Base-by-base conservation (phyloP, 2,113 vertebrate genomes). In the Phalacrocorax aristotelis region DNA sequence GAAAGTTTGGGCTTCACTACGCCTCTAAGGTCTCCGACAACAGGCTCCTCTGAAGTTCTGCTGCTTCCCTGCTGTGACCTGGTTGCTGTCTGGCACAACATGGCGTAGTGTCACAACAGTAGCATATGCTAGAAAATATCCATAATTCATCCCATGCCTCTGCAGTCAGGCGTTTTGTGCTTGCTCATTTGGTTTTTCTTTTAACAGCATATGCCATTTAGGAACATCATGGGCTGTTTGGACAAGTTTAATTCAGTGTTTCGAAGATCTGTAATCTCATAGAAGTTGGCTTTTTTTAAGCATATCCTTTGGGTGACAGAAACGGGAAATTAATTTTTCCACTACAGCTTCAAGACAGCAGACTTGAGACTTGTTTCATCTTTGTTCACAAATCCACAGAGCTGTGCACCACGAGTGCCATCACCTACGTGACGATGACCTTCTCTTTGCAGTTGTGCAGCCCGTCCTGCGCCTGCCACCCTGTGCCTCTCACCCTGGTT, bases 371-470 rank as follows among this genome's bases (percentile, higher is more conserved):
- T 85, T 2, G 1, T 18, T 46, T 91, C 34, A 13, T 36, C 30
- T 85, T 23, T 42, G 5, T 38, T 72, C 49, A 32, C 34, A 64
- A 25, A 46, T n/a, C 26, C 12, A 2, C 0, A 7, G 14, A 34
- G 36, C 16, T 38, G 19, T 0, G 0, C 18, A 1, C 58, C 30
- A 2, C 0, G 3, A 27, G 38, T 2, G 2, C 64, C 2, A 1
- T 40, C 30, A 34, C 17, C 44, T 61, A 20, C 1, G 0, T 42
- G 13, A 1, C 8, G 36, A 15, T 19, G 34, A 46, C 15, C 6
- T 75, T 46, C 30, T 14, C 10, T 25, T 48, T 46, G 58, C 29
- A 27, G 40, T 11, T 5, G 4, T 29, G 60, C 60, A 74, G 69
- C 70, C 51, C 2, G 1, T 49, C 32, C 68, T 49, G 18, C 1